phyloP scores from a whole-genome alignment of 2,113 vertebrate species.

The Hystrix cristata region DNA sequence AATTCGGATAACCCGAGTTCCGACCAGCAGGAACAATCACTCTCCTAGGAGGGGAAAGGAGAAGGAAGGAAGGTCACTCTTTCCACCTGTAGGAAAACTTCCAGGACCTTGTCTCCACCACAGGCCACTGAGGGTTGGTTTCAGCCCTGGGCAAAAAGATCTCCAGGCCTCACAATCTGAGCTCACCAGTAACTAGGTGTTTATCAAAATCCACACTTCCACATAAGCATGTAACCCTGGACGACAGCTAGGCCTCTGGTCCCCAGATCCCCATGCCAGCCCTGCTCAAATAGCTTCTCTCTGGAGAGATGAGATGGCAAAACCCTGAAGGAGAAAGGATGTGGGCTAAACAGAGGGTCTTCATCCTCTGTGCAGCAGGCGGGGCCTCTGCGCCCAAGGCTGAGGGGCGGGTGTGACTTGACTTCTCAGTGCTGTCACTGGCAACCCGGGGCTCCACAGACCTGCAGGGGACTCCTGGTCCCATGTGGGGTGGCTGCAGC shows the following conservation, averaged over 20 bases:
- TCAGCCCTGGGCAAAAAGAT: not conserved
- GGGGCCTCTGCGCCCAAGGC: not conserved
- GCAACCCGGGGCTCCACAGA: not conserved
- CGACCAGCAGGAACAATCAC: not conserved
- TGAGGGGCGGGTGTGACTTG: too few species aligned
- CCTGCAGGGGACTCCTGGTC: not conserved
- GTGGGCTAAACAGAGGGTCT: fast-evolving
- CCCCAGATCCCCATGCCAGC: not conserved
- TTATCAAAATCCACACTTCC: not conserved
- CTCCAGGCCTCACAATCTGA: not conserved
- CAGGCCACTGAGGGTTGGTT: not conserved
- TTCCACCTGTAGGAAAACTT: not conserved
- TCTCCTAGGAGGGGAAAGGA: not conserved
- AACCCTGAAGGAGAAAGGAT: not conserved
- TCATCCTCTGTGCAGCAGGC: too few species aligned
- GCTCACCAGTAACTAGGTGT: not conserved
- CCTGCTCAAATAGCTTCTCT: not conserved
- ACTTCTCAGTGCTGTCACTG: not conserved
- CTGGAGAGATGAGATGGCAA: not conserved
- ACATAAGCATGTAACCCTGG: too few species aligned
- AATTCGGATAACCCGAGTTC: not conserved
- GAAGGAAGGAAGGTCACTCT: not conserved
- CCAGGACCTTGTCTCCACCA: not conserved
- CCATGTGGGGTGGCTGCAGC: too few species aligned
- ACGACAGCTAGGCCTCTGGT: not conserved